A percentile compares a stretch with the other conserved stretches of the same genome.
These are phyloP conservation scores for Andrena minutula DNA, from an alignment of 2,888 invertebrate genomes.

Conservation along the genomic window DNA sequence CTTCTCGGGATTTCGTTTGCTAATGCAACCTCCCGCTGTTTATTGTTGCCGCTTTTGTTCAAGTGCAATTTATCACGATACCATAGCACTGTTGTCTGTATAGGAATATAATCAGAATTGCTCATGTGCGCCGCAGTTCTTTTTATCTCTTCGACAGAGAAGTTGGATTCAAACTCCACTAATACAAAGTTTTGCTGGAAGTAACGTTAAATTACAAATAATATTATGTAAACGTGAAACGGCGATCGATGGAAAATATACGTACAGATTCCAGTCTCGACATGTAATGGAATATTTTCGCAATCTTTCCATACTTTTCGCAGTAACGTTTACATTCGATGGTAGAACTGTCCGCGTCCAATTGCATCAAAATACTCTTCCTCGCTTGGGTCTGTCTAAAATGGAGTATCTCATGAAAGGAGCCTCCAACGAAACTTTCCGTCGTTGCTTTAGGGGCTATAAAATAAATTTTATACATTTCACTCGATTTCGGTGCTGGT, in stretches of 20 bases:
- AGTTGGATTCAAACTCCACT: constrained; percentile 89
- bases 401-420: neutral
- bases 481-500: neutral
- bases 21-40: neutral
- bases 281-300: constrained; percentile 89
- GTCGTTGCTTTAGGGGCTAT: neutral
- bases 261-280: constrained; percentile 82
- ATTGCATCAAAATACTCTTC: constrained; percentile 91
- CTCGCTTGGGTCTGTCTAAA: constrained; percentile 88
- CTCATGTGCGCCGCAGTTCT: constrained; percentile 87
- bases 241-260: constrained; percentile 9
- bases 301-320: constrained; percentile 88
- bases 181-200: constrained; percentile 89
- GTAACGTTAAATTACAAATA: neutral
- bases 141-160: constrained; percentile 87
- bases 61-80: constrained; percentile 86
- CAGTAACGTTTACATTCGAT: constrained; percentile 90
- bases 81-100: constrained; percentile 91
- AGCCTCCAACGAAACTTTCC: rapidly evolving
- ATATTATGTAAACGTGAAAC: neutral
- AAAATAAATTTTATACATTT: neutral
- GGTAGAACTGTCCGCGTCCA: constrained; percentile 90
- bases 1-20: neutral
- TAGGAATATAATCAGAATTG: constrained; percentile 87
- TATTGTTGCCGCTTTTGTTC: neutral